Percentiles rank a stretch among this genome's conserved stretches.
These are phyloP conservation scores for Hippopotamyrus pictus DNA, from an alignment of 2,797 vertebrate species.

Conservation along the genomic window DNA sequence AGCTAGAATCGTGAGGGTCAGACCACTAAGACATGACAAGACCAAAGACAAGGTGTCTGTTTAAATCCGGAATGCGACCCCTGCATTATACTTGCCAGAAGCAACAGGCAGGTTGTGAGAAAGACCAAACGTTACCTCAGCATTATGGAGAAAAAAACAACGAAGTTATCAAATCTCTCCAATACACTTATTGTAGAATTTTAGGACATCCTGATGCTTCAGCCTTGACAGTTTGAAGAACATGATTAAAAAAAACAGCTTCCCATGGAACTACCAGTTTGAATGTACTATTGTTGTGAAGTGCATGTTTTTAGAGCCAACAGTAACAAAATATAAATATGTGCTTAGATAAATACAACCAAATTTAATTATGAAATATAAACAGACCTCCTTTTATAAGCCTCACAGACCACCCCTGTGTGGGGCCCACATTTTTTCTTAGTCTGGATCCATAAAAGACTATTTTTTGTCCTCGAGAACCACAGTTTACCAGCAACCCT, in stretches of 20 bases:
- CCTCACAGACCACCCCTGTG: neutral
- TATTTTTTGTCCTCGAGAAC: neutral
- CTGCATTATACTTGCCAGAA: neutral
- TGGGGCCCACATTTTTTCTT: neutral
- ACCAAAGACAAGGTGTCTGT: neutral
- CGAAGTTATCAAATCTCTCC: neutral
- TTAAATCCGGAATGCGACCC: neutral
- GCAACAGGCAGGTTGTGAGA: neutral
- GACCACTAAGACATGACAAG: neutral
- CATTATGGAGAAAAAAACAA: neutral
- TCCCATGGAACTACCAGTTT: neutral
- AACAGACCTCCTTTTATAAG: neutral
- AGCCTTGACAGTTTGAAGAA: neutral
- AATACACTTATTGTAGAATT: neutral
- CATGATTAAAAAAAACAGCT: neutral
- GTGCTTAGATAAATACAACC: constrained; percentile 1
- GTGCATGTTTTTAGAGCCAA: neutral
- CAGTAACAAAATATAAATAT: constrained; percentile 13
- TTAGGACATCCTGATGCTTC: neutral
- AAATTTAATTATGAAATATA: neutral
- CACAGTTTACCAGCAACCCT: neutral
- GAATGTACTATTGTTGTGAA: neutral
- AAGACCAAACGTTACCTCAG: neutral
- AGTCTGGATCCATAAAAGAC: neutral
- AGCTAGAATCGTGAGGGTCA: neutral